Evolutionary conservation across 53 echinoderm and acorn worm species (phyloP), one percentile per base, ranked within the genome.

Genomic region (Crossaster papposus): DNA sequence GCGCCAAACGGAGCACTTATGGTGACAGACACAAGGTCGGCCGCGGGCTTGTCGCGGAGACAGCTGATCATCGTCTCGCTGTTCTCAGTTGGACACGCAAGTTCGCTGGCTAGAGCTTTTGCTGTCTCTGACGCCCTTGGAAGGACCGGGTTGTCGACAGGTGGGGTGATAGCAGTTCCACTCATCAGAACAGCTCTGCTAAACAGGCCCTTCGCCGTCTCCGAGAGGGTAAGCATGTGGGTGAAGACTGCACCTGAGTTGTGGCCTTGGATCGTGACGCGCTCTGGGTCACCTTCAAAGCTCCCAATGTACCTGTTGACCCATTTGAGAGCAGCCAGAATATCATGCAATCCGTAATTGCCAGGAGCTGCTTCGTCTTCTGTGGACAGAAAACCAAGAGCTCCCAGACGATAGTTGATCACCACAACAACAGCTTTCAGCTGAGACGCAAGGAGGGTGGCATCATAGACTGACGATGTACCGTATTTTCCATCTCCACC

Each of bases 311-410:
- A 90, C 30, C 78, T 82, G 62, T 90, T 70, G 50, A 93, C 92
- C 93, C 93, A 95, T 70, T 90, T 54, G 7, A 95, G 79, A 53
- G 93, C 90, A 30, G 92, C 89, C 18, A 91, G 29, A 12, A 82
- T 81, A 70, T 95, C 95, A 18, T 80, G 37, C 17, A 95, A 80
- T 6, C 95, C 95, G 36, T 92, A 92, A 83, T 95, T 95, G 30
- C 93, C 93, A 64, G 86, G 86, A 51, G 92, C 78, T 20, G 22
- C 88, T 18, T 83, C 54, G 34, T 95, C 90, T 11, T 82, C 91
- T 6, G 93, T 92, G 28, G 83, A 79, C 17, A 93, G 35, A 36
- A 92, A 95, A 26, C 95, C 95, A 18, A 95, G 83, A 30, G 95
- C 92, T 36, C 93, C 95, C 0, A 95, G 72, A 36, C 95, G 93